Base-by-base conservation (phyloP, 2,797 vertebrate genomes). In the Babyrousa celebensis region DNA sequence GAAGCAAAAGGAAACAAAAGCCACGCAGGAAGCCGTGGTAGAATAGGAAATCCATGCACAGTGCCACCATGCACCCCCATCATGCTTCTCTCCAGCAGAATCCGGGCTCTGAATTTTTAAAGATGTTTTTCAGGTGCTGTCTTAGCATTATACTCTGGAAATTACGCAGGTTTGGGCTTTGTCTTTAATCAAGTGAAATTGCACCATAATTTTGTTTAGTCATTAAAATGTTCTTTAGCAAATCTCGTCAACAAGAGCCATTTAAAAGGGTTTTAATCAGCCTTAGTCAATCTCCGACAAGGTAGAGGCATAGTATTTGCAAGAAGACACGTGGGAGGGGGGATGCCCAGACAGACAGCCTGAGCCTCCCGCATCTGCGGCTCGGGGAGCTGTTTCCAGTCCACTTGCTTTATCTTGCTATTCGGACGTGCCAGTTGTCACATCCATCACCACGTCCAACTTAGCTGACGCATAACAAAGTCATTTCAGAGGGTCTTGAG, bases 141-240 rank as follows among this genome's bases (percentile, higher is more conserved):
- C 96, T 97, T 92, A 95, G 97, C 89, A 93, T 21, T 17, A 89
- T 52, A 86, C 95, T 74, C 91, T 96, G 96, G 94, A 98, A 98
- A 98, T 94, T 89, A 96, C 88, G 58, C 85, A 3, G 82, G 92
- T 89, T 98, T 98, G 96, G 58, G 90, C 96, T 98, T 97, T 97
- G 78, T 97, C 97, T 98, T 96, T 97, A 98, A 98, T 98, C 98
- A 98, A 96, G 95, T 86, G 77, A 98, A 98, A 98, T 87, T 91
- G 88, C 85, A 79, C 97, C 89, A 79, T 97, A 71, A 97, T 98
- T 98, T 98, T 98, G 97, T 98, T 96, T 95, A 97, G 62, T 95
- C 97, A 97, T 96, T 98, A 60, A 97, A 93, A 88, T 65, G 67
- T 88, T 98, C 98, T 98, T 96, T 60, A 97, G 97, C 83, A 96